phyloP scores from a whole-genome alignment of 2,888 invertebrate genomes.

The Neoscelio sp. region DNA sequence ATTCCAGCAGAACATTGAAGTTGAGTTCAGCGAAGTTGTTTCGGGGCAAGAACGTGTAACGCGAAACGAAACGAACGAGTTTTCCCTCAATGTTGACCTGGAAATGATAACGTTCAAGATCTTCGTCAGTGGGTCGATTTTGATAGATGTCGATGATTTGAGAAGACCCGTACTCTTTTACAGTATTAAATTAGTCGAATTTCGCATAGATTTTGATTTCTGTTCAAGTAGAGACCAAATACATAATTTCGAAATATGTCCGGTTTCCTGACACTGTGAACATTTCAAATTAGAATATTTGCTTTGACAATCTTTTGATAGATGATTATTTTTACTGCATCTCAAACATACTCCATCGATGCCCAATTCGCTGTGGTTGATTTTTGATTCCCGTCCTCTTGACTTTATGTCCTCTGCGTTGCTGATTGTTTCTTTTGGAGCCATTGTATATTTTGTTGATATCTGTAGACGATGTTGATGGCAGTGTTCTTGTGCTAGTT shows the following conservation, averaged over 20 bases:
- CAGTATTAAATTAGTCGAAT: not conserved
- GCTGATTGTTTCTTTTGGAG: not conserved
- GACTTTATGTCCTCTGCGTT: not conserved
- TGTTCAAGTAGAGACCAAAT: conserved; percentile 9
- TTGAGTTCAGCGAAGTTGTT: conserved; percentile 18
- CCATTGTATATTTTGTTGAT: conserved; percentile 21
- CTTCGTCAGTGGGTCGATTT: not conserved
- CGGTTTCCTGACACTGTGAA: conserved; percentile 10
- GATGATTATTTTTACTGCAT: conserved; percentile 41
- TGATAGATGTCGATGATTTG: conserved; percentile 29
- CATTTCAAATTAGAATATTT: conserved; percentile 26
- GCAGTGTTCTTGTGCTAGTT: conserved; percentile 24
- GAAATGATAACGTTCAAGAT: conserved; percentile 11
- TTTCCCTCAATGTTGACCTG: conserved; percentile 27
- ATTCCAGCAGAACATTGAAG: conserved; percentile 4
- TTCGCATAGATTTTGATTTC: conserved; percentile 4
- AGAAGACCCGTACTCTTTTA: conserved; percentile 17
- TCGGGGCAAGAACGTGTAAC: conserved; percentile 38
- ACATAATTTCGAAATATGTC: conserved; percentile 39
- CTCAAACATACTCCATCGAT: conserved; percentile 39
- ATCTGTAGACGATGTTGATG: conserved; percentile 7
- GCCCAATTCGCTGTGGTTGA: conserved; percentile 13
- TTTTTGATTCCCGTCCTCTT: not conserved
- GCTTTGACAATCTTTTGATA: conserved; percentile 29
- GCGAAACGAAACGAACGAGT: conserved; percentile 11